Evolutionary conservation across 2,113 vertebrate species (phyloP), one percentile per base, ranked within the genome.

Genomic region (Hippopotamus amphibius): DNA sequence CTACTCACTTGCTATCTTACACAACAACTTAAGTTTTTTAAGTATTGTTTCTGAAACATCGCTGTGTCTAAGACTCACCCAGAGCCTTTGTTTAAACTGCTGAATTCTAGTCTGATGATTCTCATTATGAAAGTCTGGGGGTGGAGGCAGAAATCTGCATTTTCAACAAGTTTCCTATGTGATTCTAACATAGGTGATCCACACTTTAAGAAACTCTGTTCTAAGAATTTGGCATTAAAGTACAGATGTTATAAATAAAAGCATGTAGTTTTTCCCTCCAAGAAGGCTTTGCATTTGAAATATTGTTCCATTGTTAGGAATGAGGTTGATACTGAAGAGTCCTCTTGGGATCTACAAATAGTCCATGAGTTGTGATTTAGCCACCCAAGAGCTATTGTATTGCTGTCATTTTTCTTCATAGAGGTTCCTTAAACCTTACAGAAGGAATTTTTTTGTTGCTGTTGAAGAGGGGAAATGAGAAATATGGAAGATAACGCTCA

Each of bases 191-290:
- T 6, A 63, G 66, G 72, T 66, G 57, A 92, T 41, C 57, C n/a
- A 77, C 24, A 72, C 12, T 92, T 82, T 83, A 71, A 85, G 16
- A 92, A 88, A 90, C 10, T 76, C 46, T 93, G 6, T 53, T 88
- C 14, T 84, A 89, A 93, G 21, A 88, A 87, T 93, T 93, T 7
- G 89, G 24, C 77, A 80, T 92, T 95, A 63, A 93, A 95, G 57
- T 65, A 63, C 13, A 95, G 41, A 92, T 55, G 50, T 88, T 86
- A 77, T 89, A 88, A 97, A 96, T 94, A 95, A 96, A 96, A 96
- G 74, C 24, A 77, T 22, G 22, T 55, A 79, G 12, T 33, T 82
- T 87, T 97, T 59, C 68, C 33, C 13, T 71, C 55, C 9, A 90
- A 97, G 63, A 93, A 95, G 77, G 21, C 46, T 96, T 94, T 95